Evolutionary conservation across 2,888 invertebrate species (phyloP), one percentile per base, ranked within the genome.

Genomic region (Oxyteleia sp.): DNA sequence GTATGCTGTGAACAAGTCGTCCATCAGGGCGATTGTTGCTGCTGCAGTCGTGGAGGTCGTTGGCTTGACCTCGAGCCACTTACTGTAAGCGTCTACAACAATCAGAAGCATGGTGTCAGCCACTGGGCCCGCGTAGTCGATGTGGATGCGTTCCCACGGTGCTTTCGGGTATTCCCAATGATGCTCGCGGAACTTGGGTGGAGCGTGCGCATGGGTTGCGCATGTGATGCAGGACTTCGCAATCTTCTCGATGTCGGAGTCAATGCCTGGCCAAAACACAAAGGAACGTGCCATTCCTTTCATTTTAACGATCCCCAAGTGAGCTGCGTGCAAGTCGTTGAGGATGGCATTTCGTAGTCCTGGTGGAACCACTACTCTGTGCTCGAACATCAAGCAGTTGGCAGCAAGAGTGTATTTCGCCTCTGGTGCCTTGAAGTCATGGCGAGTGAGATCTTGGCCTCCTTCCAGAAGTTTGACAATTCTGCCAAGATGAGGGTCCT

Each of bases 1-100:
- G 29, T 66, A 72, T 0, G 57, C 29, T 26, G 80, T 55, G n/a
- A 84, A 84, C n/a, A 84, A 4, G 1, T 53, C 47, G 13, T 69
- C 45, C 8, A 78, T 8, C 0, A 76, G 59, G 0, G 15, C 18
- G 18, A 68, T 76, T 0, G 59, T 76, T 5, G 51, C 59, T 1
- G 1, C 1, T 13, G 55, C 32, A 3, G 63, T 71, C 11, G 38
- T 71, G 15, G 59, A 53, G 0, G 5, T 38, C 15, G 55, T 78
- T 8, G 38, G 4, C 26, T 63, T 69, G n/a, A 79, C 41, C 11
- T 41, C 41, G 7, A 41, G 41, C 15, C 41, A 41, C 41, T 41
- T 41, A 16, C 41, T 41, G 7, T 41, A 41, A 7, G 41, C 41
- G 7, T 41, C 41, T 7, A 41, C 41, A 1, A 41, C 16, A 7